phyloP scores from a whole-genome alignment of 2,888 invertebrate genomes.

The Tiliacea aurago region DNA sequence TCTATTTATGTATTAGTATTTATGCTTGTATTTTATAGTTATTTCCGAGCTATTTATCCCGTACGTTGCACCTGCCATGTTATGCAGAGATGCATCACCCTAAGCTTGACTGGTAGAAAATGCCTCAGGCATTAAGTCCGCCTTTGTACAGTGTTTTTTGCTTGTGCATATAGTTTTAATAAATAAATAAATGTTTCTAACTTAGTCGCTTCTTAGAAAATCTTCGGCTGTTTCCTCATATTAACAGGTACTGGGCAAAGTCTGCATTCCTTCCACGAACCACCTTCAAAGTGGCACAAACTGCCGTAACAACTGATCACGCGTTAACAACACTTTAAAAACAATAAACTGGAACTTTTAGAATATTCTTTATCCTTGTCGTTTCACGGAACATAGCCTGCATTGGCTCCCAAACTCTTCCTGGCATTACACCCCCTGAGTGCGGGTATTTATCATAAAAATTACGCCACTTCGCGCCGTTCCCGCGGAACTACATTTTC shows the following conservation, averaged over 20 bases:
- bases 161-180: too few species aligned
- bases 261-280: constrained; percentile 2
- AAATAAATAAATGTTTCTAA: too few species aligned
- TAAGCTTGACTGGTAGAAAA: too few species aligned
- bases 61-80: too few species aligned
- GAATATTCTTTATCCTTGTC: constrained; percentile 43
- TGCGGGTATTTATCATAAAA: constrained; percentile 71
- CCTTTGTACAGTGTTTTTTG: too few species aligned
- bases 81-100: too few species aligned
- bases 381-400: constrained; percentile 45
- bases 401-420: constrained; percentile 44
- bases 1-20: too few species aligned
- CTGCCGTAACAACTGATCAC: constrained; percentile 20
- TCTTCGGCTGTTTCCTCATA: not conserved
- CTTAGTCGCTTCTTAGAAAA: not conserved
- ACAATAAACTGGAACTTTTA: constrained; percentile 35
- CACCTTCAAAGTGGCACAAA: constrained; percentile 14
- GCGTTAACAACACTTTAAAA: constrained; percentile 53
- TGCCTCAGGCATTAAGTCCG: too few species aligned
- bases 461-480: constrained; percentile 68
- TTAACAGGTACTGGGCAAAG: not conserved
- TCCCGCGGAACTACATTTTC: constrained; percentile 62
- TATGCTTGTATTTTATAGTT: too few species aligned
- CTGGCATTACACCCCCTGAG: constrained; percentile 43
- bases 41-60: too few species aligned